Percentiles rank a stretch among this genome's conserved stretches.
phyloP scores from a whole-genome alignment of 2,113 vertebrate species.

The Rhea pennata region DNA sequence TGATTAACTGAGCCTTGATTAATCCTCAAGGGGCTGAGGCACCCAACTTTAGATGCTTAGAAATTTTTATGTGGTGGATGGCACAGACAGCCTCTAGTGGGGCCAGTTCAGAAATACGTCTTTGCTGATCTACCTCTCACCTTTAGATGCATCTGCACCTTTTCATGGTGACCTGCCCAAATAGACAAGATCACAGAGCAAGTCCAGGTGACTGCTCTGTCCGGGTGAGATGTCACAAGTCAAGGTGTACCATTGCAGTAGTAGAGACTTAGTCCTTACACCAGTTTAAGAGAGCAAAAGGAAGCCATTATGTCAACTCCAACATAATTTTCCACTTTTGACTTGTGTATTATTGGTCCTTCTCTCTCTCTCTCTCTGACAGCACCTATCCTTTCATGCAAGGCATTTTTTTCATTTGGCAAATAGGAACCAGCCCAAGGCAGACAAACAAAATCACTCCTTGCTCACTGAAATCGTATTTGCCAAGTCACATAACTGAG shows the following conservation, averaged over 20 bases:
- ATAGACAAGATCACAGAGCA: background rate
- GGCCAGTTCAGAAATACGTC: background rate
- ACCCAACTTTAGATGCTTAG: background rate
- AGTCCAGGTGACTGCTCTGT: too few relatives aligned
- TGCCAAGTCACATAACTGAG: background rate
- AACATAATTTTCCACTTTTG: background rate
- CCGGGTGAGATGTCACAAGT: background rate
- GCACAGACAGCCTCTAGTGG: background rate
- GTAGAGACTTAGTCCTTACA: background rate
- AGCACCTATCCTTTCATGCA: background rate
- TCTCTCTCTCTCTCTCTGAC: background rate
- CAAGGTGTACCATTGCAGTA: background rate
- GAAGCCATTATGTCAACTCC: background rate
- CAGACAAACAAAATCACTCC: slow-evolving; percentile 17
- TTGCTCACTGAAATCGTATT: slow-evolving; percentile 16
- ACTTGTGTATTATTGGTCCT: background rate
- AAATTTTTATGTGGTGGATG: background rate
- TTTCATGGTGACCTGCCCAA: background rate
- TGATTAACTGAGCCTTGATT: background rate
- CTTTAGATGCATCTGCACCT: background rate
- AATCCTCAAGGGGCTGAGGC: background rate
- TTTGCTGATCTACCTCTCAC: background rate
- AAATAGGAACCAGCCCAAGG: background rate
- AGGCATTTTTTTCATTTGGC: background rate
- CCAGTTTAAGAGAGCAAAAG: background rate